Evolutionary conservation across 2,888 invertebrate genomes (phyloP).

Genomic region (Heliconius charithonia): DNA sequence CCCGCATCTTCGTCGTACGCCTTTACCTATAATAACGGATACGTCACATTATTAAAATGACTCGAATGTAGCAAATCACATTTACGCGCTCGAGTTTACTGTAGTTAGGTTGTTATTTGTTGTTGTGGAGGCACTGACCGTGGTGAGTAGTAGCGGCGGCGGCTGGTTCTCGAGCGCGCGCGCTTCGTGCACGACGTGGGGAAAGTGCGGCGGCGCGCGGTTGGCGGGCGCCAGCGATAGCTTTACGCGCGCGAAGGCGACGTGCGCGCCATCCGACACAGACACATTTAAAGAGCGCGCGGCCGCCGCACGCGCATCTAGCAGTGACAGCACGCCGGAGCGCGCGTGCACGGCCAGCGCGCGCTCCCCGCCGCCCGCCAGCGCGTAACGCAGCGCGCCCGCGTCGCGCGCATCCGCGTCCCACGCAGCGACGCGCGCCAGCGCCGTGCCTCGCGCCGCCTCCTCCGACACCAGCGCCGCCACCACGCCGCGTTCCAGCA

Average conservation of each 20-base stretch:
- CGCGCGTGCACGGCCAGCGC: constrained; percentile 62
- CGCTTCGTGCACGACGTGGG: constrained; percentile 90
- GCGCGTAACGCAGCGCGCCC: constrained; percentile 89
- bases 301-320: constrained; percentile 76
- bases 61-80: too few relatives aligned
- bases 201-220: constrained; percentile 90
- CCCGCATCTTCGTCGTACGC: constrained; percentile 94
- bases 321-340: constrained; percentile 66
- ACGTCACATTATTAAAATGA: not conserved
- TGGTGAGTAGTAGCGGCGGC: constrained; percentile 89
- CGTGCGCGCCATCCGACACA: constrained; percentile 97
- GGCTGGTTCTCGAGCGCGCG: constrained; percentile 91
- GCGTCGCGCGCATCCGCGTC: constrained; percentile 94
- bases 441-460: constrained; percentile 93
- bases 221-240: constrained; percentile 91
- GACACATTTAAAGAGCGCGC: constrained; percentile 91
- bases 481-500: constrained; percentile 92
- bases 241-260: constrained; percentile 92
- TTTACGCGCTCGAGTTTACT: too few relatives aligned
- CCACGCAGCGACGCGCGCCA: constrained; percentile 93
- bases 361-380: constrained; percentile 66
- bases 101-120: too few relatives aligned
- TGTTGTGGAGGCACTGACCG: constrained; percentile 65
- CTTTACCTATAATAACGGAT: constrained; percentile 77
- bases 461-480: constrained; percentile 90